These are phyloP conservation scores for Coracias cyanogaster DNA, from an alignment of 2,797 vertebrate species.

Conservation along the genomic window DNA sequence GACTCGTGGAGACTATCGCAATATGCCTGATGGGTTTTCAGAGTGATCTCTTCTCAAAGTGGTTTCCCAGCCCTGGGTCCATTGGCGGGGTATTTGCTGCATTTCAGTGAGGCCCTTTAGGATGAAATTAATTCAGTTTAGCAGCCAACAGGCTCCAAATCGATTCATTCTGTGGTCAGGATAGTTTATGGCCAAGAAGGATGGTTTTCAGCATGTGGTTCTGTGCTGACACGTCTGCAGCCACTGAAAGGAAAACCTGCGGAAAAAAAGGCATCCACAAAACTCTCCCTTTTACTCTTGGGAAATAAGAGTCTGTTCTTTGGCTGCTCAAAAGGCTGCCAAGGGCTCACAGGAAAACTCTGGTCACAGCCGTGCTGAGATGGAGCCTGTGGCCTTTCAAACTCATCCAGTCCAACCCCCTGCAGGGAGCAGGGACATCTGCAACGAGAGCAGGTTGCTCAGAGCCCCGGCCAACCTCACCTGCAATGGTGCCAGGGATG, in stretches of 20 bases:
- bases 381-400: background rate
- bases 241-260: background rate
- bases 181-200: background rate
- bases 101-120: background rate
- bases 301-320: background rate
- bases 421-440: background rate
- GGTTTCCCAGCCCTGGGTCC: background rate
- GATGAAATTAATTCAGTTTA: slow-evolving; percentile 52
- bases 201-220: background rate
- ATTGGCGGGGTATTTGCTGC: background rate
- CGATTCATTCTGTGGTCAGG: background rate
- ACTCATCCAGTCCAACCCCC: background rate
- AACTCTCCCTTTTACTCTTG: background rate
- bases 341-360: background rate
- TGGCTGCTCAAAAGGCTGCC: background rate
- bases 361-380: background rate
- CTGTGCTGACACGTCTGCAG: background rate
- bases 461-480: background rate
- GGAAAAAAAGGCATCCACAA: background rate
- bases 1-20: background rate
- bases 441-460: background rate
- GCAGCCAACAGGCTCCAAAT: slow-evolving; percentile 49
- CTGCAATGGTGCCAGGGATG: background rate
- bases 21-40: background rate
- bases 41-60: background rate